Percentiles rank a stretch among this genome's conserved stretches.
These are phyloP conservation scores for Luperina testacea DNA, from an alignment of 2,888 invertebrate genomes.

Conservation along the genomic window DNA sequence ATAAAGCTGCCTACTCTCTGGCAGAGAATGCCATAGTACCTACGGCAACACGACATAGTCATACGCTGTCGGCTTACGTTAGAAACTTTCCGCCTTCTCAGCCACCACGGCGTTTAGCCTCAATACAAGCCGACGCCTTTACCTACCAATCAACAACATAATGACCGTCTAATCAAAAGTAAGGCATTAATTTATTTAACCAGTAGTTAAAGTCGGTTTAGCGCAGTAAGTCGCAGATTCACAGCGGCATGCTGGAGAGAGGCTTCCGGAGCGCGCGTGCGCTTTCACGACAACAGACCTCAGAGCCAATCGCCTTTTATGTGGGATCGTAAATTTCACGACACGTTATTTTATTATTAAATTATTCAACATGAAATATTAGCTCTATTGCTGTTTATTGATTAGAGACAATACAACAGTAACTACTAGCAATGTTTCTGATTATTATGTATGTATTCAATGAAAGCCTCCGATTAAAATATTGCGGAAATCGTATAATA, in stretches of 20 bases:
- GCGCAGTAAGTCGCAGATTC: conserved; percentile 74
- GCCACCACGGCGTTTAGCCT: conserved; percentile 67
- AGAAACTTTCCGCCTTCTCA: conserved; percentile 58
- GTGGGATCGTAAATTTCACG: conserved; percentile 69
- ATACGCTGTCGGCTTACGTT: conserved; percentile 53
- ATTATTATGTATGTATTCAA: conserved; percentile 34
- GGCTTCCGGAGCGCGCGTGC: conserved; percentile 74
- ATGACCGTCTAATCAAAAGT: conserved; percentile 78
- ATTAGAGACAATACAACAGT: conserved; percentile 39
- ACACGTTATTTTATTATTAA: conserved; percentile 67
- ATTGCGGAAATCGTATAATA: conserved; percentile 33
- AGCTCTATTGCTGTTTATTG: conserved; percentile 29
- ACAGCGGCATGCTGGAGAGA: conserved; percentile 67
- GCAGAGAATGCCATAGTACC: conserved; percentile 26
- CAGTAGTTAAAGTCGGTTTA: conserved; percentile 72
- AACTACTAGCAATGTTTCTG: conserved; percentile 14
- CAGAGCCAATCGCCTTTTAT: conserved; percentile 72
- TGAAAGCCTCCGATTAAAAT: conserved; percentile 17
- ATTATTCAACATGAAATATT: conserved; percentile 55
- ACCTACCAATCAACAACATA: conserved; percentile 74
- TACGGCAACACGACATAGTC: conserved; percentile 40
- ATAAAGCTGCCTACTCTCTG: conserved; percentile 41
- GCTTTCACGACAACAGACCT: conserved; percentile 75
- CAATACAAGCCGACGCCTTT: conserved; percentile 72
- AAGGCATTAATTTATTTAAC: conserved; percentile 74